These are phyloP conservation scores for Kryphioiulus occultus DNA, from an alignment of 2,888 invertebrate species.

Conservation along the genomic window DNA sequence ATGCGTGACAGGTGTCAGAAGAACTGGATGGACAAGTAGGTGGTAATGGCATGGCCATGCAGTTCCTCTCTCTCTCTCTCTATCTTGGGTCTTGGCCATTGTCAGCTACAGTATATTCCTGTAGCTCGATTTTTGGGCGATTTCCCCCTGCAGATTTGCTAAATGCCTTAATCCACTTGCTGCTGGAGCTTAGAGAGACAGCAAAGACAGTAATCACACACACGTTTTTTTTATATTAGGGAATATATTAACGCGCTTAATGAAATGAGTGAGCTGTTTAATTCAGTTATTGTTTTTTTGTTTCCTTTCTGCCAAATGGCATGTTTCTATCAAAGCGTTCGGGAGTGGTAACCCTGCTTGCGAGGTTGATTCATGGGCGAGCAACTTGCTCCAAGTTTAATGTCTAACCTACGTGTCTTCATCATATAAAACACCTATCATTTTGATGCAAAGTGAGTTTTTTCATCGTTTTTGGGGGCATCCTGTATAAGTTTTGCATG, in stretches of 20 bases:
- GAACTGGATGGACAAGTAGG: constrained; percentile 16
- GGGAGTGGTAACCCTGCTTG: no score
- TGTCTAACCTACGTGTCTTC: no score
- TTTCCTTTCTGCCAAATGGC: neutral
- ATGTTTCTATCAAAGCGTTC: neutral
- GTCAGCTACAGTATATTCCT: neutral
- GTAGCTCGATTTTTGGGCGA: neutral
- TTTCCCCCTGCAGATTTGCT: neutral
- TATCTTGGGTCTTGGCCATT: no score
- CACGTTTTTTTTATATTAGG: neutral
- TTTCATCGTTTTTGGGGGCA: no score
- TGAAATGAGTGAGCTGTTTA: neutral
- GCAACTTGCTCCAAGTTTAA: no score
- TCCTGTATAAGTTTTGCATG: no score
- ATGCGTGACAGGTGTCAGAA: constrained; percentile 11
- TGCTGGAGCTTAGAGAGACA: neutral
- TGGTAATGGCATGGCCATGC: neutral
- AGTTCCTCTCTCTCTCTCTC: neutral
- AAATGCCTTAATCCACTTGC: constrained; percentile 2
- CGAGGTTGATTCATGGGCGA: no score
- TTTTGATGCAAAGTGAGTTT: no score
- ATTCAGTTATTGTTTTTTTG: neutral
- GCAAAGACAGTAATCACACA: neutral
- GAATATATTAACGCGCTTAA: neutral
- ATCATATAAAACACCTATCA: no score